Percentiles rank a stretch among this genome's conserved stretches.
Evolutionary conservation across 2,797 vertebrate species (phyloP).

Genomic region (Amblyraja radiata): DNA sequence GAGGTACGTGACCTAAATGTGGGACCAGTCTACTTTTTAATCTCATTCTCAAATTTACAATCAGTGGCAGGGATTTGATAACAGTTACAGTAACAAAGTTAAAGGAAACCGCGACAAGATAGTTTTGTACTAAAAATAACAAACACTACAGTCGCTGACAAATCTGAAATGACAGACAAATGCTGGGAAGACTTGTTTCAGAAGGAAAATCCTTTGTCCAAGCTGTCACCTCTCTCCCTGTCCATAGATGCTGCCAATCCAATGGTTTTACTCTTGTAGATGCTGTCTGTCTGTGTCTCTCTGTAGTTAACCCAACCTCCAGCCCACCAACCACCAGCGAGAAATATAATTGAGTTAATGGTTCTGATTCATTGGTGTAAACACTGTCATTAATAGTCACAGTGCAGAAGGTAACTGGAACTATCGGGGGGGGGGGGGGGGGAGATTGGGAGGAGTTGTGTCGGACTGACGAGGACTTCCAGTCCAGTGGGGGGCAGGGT

Average conservation of each 20-base stretch:
- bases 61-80: neutral
- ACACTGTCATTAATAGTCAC: neutral
- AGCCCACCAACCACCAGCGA: neutral
- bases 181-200: too few species aligned
- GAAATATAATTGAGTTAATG: neutral
- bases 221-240: too few species aligned
- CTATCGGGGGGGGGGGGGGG: neutral
- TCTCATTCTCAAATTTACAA: neutral
- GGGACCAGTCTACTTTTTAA: neutral
- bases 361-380: neutral
- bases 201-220: too few species aligned
- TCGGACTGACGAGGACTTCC: too few species aligned
- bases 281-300: neutral
- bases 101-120: neutral
- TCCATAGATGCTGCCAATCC: too few species aligned
- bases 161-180: too few species aligned
- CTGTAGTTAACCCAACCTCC: neutral
- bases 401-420: neutral
- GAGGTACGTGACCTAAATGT: neutral
- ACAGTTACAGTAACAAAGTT: neutral
- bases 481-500: too few species aligned
- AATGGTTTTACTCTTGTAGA: neutral
- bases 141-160: too few species aligned
- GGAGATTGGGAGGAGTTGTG: neutral
- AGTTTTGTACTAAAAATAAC: too few species aligned